These are phyloP conservation scores for Ctenosaura bakeri DNA, from an alignment of 2,797 vertebrate genomes.

Conservation along the genomic window DNA sequence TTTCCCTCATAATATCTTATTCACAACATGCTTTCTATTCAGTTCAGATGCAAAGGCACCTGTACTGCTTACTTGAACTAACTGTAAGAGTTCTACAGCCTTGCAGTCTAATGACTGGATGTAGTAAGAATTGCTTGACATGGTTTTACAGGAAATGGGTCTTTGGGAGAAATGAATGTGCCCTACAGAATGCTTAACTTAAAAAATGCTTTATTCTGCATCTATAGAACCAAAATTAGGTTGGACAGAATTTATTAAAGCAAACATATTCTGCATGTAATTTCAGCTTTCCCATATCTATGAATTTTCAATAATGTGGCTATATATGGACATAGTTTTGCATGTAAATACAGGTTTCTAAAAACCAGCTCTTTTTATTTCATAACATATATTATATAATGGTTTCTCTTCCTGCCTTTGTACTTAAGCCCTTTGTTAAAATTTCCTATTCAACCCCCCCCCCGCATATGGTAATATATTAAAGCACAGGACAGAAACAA, in stretches of 20 bases:
- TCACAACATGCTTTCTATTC: not conserved
- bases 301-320: not conserved
- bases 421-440: not conserved
- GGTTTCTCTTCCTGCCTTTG: not conserved
- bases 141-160: not conserved
- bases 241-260: not conserved
- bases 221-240: not conserved
- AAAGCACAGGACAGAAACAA: not conserved
- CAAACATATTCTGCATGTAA: not conserved
- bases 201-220: not conserved
- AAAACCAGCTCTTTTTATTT: not conserved
- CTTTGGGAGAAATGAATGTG: not conserved
- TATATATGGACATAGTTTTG: not conserved
- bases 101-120: not conserved
- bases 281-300: not conserved
- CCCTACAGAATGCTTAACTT: not conserved
- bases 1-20: not conserved
- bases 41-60: conserved; percentile 22
- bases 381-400: not conserved
- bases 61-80: not conserved
- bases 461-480: not conserved
- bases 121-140: not conserved
- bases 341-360: not conserved
- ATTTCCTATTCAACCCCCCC: not conserved
- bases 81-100: not conserved